Evolutionary conservation across 2,113 vertebrate genomes (phyloP).

Genomic region (Diphyllodes magnificus): DNA sequence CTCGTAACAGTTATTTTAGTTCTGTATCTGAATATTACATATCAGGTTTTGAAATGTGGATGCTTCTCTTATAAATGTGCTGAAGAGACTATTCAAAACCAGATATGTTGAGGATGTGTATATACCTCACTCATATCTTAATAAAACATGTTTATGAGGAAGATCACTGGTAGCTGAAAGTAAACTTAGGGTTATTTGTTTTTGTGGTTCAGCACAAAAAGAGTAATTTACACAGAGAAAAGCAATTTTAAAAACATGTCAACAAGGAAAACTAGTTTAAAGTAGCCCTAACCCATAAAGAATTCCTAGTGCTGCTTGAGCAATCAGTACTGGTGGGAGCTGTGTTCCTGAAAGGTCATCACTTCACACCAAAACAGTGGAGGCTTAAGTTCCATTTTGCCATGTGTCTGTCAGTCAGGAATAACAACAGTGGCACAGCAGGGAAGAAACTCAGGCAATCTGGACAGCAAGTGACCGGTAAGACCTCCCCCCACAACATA

Average conservation of each 20-base stretch:
- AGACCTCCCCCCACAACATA: background rate
- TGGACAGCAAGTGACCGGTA: background rate
- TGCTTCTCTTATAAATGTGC: background rate
- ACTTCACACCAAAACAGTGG: background rate
- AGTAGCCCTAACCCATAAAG: background rate
- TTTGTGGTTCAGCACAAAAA: background rate
- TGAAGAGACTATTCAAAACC: background rate
- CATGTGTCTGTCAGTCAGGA: background rate
- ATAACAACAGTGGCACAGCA: background rate
- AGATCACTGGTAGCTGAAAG: background rate
- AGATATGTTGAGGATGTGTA: background rate
- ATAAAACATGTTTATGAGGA: background rate
- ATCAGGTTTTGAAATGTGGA: background rate
- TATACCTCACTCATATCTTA: background rate
- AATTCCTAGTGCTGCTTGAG: background rate
- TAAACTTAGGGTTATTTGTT: background rate
- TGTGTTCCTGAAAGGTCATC: background rate
- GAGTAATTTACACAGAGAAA: background rate
- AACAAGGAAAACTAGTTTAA: background rate
- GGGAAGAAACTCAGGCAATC: background rate
- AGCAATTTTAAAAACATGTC: background rate
- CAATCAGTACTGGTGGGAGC: background rate
- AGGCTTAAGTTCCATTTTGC: background rate
- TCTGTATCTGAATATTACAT: background rate
- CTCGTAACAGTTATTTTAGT: background rate